Percentiles rank a stretch among this genome's conserved stretches.
These are phyloP conservation scores for Mola mola DNA, from an alignment of 2,113 vertebrate genomes.

Conservation along the genomic window DNA sequence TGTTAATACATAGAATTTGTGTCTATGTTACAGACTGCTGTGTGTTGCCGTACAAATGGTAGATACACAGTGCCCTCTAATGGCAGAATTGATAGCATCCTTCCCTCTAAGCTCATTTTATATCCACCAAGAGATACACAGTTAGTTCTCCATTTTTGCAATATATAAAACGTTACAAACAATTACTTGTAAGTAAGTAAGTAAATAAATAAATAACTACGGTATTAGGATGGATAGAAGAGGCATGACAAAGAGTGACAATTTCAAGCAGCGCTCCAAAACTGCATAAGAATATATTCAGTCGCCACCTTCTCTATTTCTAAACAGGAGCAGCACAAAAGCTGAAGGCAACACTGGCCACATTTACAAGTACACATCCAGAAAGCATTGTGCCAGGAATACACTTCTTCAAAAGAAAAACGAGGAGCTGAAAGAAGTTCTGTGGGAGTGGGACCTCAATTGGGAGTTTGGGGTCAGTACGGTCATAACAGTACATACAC, in stretches of 20 bases:
- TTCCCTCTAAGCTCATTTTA: not conserved
- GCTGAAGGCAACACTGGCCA: constrained; percentile 42
- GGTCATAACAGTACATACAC: constrained; percentile 6
- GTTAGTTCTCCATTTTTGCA: too few relatives aligned
- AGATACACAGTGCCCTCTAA: constrained; percentile 70
- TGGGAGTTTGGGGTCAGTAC: constrained; percentile 32
- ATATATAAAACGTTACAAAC: too few relatives aligned
- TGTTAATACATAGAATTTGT: not conserved
- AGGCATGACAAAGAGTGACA: too few relatives aligned
- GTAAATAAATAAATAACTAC: too few relatives aligned
- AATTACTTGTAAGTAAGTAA: too few relatives aligned
- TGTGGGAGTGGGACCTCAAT: constrained; percentile 25
- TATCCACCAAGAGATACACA: not conserved
- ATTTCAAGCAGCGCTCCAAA: too few relatives aligned
- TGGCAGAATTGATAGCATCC: constrained; percentile 31
- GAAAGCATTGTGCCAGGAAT: constrained; percentile 31
- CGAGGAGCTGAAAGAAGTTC: constrained; percentile 31
- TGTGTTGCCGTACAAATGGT: constrained; percentile 1
- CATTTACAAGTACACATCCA: constrained; percentile 31
- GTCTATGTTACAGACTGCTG: not conserved
- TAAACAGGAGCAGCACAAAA: constrained; percentile 28
- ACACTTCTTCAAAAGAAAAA: constrained; percentile 37
- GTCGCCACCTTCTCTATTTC: constrained; percentile 13
- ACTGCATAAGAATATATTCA: constrained; percentile 1
- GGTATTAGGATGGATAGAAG: not conserved